A percentile compares a stretch with the other conserved stretches of the same genome.
These are phyloP conservation scores for Silurus glanis DNA, from an alignment of 2,113 vertebrate species.

Conservation along the genomic window DNA sequence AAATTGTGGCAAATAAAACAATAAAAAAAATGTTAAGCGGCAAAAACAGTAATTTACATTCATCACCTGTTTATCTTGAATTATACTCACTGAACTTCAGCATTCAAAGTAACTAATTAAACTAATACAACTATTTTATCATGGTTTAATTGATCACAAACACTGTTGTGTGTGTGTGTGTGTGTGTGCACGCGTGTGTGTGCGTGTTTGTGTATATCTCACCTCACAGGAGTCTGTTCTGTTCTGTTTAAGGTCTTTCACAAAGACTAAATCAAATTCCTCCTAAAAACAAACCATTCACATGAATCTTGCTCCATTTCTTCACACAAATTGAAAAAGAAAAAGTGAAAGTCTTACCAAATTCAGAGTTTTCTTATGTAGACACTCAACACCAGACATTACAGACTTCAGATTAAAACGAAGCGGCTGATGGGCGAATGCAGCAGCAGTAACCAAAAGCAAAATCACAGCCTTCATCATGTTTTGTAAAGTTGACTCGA, in stretches of 20 bases:
- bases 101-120: background rate
- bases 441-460: conserved; percentile 17
- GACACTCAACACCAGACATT: rapidly evolving
- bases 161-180: background rate
- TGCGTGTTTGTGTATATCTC: background rate
- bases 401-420: rapidly evolving
- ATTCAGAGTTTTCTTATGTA: background rate
- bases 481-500: background rate
- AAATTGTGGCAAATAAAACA: background rate
- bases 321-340: background rate
- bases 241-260: conserved; percentile 5
- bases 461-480: conserved; percentile 35
- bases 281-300: background rate
- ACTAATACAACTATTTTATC: background rate
- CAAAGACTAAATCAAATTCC: background rate
- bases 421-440: background rate
- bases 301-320: background rate
- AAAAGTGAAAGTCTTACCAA: conserved; percentile 6
- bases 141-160: background rate
- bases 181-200: background rate
- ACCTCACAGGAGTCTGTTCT: background rate
- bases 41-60: background rate
- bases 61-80: background rate
- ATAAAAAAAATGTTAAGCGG: background rate
- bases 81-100: background rate